A percentile compares a stretch with the other conserved stretches of the same genome.
phyloP scores from a whole-genome alignment of 2,797 vertebrate species.

The Darevskia mixta region DNA sequence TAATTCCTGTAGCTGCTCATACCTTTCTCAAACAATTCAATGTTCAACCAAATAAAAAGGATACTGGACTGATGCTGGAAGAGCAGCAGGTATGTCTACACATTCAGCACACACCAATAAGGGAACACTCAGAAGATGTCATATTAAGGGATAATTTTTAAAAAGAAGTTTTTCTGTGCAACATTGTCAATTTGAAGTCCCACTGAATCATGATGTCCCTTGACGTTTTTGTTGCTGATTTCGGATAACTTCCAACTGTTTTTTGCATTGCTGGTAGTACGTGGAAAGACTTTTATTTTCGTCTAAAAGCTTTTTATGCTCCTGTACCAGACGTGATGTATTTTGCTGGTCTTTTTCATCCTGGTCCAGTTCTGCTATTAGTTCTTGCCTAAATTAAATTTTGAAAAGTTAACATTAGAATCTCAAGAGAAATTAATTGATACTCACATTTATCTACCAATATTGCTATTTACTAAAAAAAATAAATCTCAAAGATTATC shows the following conservation, averaged over 20 bases:
- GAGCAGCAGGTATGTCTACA: conserved; percentile 75
- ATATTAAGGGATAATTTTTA: conserved; percentile 66
- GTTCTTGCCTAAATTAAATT: conserved; percentile 87
- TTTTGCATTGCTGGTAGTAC: conserved; percentile 98
- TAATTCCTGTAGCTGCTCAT: conserved; percentile 76
- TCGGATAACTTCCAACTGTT: conserved; percentile 97
- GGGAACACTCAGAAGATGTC: conserved; percentile 80
- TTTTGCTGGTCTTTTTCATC: conserved; percentile 99
- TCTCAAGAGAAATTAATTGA: neutral
- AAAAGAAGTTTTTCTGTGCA: conserved; percentile 78
- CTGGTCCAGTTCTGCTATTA: conserved; percentile 98
- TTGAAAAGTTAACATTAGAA: neutral
- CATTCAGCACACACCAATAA: conserved; percentile 81
- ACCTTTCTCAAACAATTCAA: conserved; percentile 72
- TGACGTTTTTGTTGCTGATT: conserved; percentile 98
- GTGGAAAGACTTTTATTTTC: conserved; percentile 99
- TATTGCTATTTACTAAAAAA: neutral
- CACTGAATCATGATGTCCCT: conserved; percentile 93
- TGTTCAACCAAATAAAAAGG: conserved; percentile 74
- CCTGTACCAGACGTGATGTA: conserved; percentile 97
- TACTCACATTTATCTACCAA: neutral
- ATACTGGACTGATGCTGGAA: conserved; percentile 77
- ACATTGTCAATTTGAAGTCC: conserved; percentile 74
- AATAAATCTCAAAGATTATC: conserved; percentile 6
- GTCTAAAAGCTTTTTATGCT: conserved; percentile 98